Conservation (phyloP, 2,888 invertebrate species). For the Philhelius pedissequus region DNA sequence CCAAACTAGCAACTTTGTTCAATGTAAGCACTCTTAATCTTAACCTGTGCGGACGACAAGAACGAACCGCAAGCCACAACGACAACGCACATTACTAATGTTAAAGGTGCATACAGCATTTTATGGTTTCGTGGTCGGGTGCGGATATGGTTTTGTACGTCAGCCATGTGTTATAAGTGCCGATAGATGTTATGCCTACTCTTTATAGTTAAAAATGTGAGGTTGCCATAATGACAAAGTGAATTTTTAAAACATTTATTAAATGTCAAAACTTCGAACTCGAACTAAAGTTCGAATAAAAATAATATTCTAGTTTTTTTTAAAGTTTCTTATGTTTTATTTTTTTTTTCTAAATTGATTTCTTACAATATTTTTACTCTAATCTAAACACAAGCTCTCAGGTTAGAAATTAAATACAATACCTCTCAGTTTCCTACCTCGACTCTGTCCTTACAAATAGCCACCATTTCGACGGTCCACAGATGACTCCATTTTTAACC, state of each 20-base stretch:
- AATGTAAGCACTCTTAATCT: not conserved
- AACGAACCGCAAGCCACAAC: not conserved
- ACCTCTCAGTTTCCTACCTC: too few relatives aligned
- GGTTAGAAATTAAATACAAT: too few relatives aligned
- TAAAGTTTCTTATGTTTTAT: too few relatives aligned
- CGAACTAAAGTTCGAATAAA: too few relatives aligned
- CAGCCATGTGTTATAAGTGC: not conserved
- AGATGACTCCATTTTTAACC: too few relatives aligned
- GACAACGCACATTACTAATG: slow-evolving; percentile 2
- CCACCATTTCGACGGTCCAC: too few relatives aligned
- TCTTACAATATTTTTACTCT: too few relatives aligned
- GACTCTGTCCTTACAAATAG: too few relatives aligned
- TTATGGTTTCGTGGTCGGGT: slow-evolving; percentile 17
- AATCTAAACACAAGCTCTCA: too few relatives aligned
- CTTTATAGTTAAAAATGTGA: not conserved
- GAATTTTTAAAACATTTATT: not conserved
- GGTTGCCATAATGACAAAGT: not conserved
- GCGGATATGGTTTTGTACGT: slow-evolving; percentile 25
- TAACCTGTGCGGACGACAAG: not conserved
- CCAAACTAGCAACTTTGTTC: not conserved
- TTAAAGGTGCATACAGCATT: slow-evolving; percentile 30
- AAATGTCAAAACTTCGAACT: too few relatives aligned
- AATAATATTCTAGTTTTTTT: too few relatives aligned
- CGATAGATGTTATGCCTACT: not conserved
- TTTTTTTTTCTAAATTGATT: too few relatives aligned